Conservation (phyloP, 2,888 invertebrate genomes). For the Eupeodes luniger region DNA sequence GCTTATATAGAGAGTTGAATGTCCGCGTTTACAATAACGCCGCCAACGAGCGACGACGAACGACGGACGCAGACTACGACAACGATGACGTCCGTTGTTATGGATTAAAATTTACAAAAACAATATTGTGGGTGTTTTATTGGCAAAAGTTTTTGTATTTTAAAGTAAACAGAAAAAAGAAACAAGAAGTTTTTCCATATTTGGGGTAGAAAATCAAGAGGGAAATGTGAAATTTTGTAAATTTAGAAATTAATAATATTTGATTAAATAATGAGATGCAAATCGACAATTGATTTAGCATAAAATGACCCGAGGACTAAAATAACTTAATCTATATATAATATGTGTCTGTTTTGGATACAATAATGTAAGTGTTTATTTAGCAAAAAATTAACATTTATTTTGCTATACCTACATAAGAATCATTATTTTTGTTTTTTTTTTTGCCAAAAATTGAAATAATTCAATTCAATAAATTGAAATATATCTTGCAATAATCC, state of each 20-base stretch:
- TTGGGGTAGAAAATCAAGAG: constrained; percentile 15
- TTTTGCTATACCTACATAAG: too few relatives aligned
- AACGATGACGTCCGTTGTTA: background rate
- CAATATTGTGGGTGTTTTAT: constrained; percentile 41
- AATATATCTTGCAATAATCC: too few relatives aligned
- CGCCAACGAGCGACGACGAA: background rate
- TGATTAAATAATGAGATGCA: constrained; percentile 36
- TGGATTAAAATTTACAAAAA: background rate
- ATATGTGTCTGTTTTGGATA: background rate
- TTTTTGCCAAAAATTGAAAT: too few relatives aligned
- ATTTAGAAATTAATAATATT: constrained; percentile 31
- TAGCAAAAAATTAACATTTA: too few relatives aligned
- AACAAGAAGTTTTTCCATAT: constrained; percentile 19
- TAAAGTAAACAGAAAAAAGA: background rate
- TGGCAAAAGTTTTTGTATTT: constrained; percentile 16
- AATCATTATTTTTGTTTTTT: too few relatives aligned
- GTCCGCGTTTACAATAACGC: constrained; percentile 27
- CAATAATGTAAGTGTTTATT: too few relatives aligned
- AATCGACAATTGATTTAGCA: background rate
- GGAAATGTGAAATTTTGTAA: constrained; percentile 44
- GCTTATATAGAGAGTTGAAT: constrained; percentile 54
- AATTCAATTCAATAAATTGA: too few relatives aligned
- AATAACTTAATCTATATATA: background rate
- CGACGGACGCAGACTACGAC: too few relatives aligned
- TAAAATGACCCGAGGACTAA: background rate